Evolutionary conservation across 2,113 vertebrate genomes (phyloP).

Genomic region (Rostratula benghalensis): DNA sequence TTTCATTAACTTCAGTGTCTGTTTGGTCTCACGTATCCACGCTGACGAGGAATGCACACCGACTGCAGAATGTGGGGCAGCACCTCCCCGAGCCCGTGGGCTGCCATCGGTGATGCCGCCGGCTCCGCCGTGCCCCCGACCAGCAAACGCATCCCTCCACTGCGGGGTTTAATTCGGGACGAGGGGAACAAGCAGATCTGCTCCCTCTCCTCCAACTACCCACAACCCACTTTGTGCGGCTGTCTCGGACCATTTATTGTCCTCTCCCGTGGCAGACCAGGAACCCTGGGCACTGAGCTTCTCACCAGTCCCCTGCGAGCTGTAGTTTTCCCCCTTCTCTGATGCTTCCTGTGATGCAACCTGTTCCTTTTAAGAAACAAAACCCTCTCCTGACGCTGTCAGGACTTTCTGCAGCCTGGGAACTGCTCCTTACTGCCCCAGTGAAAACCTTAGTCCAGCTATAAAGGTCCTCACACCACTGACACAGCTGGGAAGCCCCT

Average conservation of each 20-base stretch:
- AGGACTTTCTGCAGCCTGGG: neutral
- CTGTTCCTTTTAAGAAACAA: constrained; percentile 28
- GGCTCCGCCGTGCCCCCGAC: neutral
- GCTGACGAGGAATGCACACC: constrained; percentile 53
- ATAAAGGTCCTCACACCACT: constrained; percentile 57
- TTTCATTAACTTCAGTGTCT: constrained; percentile 69
- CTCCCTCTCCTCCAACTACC: neutral
- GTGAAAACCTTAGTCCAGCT: constrained; percentile 66
- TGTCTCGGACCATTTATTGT: neutral
- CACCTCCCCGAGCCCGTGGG: neutral
- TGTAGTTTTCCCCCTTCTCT: neutral
- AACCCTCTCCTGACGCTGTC: neutral
- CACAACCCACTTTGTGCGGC: neutral
- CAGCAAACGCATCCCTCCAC: neutral
- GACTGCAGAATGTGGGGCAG: constrained; percentile 23
- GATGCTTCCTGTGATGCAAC: neutral
- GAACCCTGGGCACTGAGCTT: neutral
- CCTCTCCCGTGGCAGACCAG: neutral
- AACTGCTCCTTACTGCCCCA: neutral
- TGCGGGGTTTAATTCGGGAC: accelerated
- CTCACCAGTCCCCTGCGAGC: neutral
- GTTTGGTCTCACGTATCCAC: constrained; percentile 58
- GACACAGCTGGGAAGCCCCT: constrained; percentile 19
- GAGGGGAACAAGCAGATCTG: neutral
- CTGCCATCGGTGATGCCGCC: neutral